phyloP scores from a whole-genome alignment of 2,113 vertebrate genomes.

The Antechinus flavipes region DNA sequence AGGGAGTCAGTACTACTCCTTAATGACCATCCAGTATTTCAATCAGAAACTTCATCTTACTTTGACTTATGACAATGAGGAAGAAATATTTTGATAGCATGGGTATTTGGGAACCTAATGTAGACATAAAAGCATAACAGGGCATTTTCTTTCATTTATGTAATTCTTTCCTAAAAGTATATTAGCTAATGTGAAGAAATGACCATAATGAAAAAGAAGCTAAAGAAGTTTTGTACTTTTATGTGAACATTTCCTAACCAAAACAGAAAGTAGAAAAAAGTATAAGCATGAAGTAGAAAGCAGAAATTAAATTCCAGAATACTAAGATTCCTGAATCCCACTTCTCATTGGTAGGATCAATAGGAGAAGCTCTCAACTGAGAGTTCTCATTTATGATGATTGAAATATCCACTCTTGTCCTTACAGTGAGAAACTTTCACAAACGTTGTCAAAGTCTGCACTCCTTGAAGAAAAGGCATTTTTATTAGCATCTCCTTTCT shows the following conservation, averaged over 20 bases:
- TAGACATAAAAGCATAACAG: conserved; percentile 11
- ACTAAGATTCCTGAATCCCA: conserved; percentile 19
- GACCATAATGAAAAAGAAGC: conserved; percentile 46
- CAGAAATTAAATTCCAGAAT: conserved; percentile 17
- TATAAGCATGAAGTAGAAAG: conserved; percentile 37
- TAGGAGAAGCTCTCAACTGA: background rate
- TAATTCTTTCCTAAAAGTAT: conserved; percentile 50
- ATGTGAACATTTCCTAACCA: conserved; percentile 44
- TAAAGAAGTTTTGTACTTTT: conserved; percentile 42
- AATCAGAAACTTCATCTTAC: conserved; percentile 24
- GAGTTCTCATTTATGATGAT: background rate
- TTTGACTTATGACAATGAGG: conserved; percentile 13
- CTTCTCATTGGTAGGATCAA: background rate
- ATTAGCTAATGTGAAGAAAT: conserved; percentile 16
- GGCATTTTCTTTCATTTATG: conserved; percentile 29
- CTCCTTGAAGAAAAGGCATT: background rate
- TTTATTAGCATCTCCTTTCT: conserved; percentile 33
- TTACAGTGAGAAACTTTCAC: conserved; percentile 31
- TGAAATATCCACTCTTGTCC: conserved; percentile 27
- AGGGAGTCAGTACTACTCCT: background rate
- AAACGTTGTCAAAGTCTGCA: conserved; percentile 1
- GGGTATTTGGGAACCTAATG: background rate
- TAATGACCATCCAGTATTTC: conserved; percentile 50
- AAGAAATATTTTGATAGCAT: conserved; percentile 35
- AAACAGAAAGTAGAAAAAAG: conserved; percentile 46